Base-by-base conservation (phyloP, 2,113 vertebrate genomes). In the Odocoileus hemionus region DNA sequence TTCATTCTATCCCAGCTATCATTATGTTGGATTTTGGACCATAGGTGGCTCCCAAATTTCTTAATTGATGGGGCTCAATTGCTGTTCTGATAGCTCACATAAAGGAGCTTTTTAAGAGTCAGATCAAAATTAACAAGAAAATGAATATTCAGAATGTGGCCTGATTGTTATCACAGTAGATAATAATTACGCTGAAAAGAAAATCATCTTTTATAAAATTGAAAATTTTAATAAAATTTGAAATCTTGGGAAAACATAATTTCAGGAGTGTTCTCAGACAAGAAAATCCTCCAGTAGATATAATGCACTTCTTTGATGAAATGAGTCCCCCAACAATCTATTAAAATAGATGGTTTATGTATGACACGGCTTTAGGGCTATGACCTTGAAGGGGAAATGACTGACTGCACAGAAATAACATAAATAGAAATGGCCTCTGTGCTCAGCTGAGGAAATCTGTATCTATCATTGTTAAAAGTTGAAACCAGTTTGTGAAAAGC, bases 401-500 rank as follows among this genome's bases (percentile, higher is more conserved):
- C 50, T 86, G 21, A 52, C 2, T 45, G 58, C 45, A 45, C n/a
- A 96, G 92, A 95, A 96, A 82, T 26, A 45, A 90, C 7, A 14
- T 55, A 50, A 95, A 58, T 0, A 89, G 54, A 92, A 94, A 94
- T 45, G 33, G 10, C 16, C 76, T 87, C 36, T 33, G 19, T 91
- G 95, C 91, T 95, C 80, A 39, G 1, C 55, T 96, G 50, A 98
- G 60, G 55, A 45, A 19, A 93, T 23, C 88, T 67, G 3, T 23
- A 94, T 96, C 89, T 74, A 96, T 96, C 89, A 89, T 1, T 0
- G 58, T 97, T 83, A 96, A 90, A 97, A 70, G 94, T 97, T 98
- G 97, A 97, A 92, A 88, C 23, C 0, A 1, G 36, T 96, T 85
- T 96, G 13, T 57, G 36, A 89, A 95, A 97, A 98, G 94, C 96